Evolutionary conservation across 2,113 vertebrate genomes (phyloP).

Genomic region (Corythoichthys haematopterus): DNA sequence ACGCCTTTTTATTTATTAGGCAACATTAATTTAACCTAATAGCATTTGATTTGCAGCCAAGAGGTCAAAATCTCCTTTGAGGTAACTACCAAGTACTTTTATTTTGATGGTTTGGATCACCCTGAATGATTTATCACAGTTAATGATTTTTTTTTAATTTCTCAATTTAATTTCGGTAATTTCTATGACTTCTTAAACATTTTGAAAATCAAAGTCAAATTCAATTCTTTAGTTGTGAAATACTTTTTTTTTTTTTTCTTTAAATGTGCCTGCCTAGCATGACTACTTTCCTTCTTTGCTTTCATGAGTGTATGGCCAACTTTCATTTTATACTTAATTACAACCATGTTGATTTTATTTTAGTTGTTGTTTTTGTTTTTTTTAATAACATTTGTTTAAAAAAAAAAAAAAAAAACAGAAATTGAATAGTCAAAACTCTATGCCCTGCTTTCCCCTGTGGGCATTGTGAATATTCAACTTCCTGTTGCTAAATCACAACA

Average conservation of each 20-base stretch:
- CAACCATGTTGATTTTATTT: not conserved
- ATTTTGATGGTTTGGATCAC: not conserved
- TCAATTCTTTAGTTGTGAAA: too few relatives aligned
- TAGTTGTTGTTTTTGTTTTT: not conserved
- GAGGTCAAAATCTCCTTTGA: not conserved
- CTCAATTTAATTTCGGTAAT: not conserved
- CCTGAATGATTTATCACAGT: not conserved
- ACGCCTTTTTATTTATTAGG: not conserved
- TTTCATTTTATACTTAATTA: not conserved
- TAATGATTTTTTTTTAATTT: not conserved
- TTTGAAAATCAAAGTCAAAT: too few relatives aligned
- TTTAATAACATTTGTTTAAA: too few relatives aligned
- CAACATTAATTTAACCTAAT: not conserved
- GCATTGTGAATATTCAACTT: not conserved
- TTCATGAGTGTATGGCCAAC: not conserved
- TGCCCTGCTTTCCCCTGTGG: not conserved
- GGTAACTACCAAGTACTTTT: not conserved
- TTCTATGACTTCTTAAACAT: not conserved
- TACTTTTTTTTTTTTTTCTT: not conserved
- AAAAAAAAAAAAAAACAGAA: too few relatives aligned
- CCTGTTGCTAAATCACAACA: not conserved
- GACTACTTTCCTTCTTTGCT: not conserved
- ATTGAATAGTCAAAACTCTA: not conserved
- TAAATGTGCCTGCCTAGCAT: not conserved
- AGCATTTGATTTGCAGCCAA: not conserved